Conservation (phyloP, 2,888 invertebrate species). For the Trilocha varians region DNA sequence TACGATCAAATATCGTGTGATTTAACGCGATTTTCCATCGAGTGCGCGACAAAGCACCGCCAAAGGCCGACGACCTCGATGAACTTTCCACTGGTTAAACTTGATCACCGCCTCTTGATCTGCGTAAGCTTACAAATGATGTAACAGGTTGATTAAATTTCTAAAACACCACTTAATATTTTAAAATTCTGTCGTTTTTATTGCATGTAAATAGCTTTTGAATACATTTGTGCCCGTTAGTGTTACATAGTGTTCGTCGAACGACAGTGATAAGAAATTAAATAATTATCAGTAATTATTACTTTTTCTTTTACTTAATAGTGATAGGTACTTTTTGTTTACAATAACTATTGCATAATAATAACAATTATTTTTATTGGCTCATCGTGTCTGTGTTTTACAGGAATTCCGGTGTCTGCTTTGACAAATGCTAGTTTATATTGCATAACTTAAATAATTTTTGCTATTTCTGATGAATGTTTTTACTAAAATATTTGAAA, state of each 20-base stretch:
- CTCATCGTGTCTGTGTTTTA: not conserved
- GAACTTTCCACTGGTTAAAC: constrained; percentile 67
- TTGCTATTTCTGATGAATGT: too few relatives aligned
- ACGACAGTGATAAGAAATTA: not conserved
- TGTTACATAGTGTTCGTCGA: not conserved
- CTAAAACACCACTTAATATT: constrained; percentile 12
- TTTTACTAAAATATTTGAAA: too few relatives aligned
- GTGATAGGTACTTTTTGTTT: not conserved
- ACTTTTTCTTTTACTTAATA: not conserved
- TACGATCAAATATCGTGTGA: constrained; percentile 40
- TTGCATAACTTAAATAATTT: not conserved
- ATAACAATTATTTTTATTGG: not conserved
- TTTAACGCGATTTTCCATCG: constrained; percentile 50
- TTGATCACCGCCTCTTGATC: constrained; percentile 59
- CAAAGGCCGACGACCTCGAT: constrained; percentile 37
- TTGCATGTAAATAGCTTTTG: not conserved
- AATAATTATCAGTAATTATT: not conserved
- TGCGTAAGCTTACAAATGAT: constrained; percentile 28
- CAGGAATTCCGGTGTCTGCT: not conserved
- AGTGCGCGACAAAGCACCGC: constrained; percentile 48
- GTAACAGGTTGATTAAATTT: constrained; percentile 37
- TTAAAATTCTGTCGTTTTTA: not conserved
- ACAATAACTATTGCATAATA: not conserved
- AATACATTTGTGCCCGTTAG: not conserved
- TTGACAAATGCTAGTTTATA: not conserved